These are phyloP conservation scores for Sycon ciliatum DNA, from an alignment of 37 sponge, comb jelly and placozoan species.

Conservation along the genomic window DNA sequence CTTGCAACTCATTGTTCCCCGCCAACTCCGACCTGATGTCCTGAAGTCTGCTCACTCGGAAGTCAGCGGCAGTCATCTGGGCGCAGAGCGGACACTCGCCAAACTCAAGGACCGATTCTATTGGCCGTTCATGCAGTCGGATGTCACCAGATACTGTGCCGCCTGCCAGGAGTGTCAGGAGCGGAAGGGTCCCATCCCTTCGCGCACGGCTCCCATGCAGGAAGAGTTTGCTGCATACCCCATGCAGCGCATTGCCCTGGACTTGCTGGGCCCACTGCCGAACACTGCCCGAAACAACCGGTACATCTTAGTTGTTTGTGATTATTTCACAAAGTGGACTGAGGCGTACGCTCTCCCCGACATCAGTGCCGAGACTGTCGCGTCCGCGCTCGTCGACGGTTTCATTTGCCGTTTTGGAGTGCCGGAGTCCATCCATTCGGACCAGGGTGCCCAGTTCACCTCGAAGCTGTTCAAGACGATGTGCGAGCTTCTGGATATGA, in stretches of 20 bases:
- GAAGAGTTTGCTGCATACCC: constrained; percentile 12
- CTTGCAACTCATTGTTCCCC: constrained; percentile 19
- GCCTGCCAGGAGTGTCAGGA: constrained; percentile 15
- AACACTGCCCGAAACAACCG: background rate
- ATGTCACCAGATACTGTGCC: constrained; percentile 1
- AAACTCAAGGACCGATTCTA: constrained; percentile 14
- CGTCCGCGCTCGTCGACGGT: constrained; percentile 8
- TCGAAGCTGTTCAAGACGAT: too few relatives aligned
- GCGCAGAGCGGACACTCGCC: constrained; percentile 14
- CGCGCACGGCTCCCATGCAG: background rate
- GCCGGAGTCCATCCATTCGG: constrained; percentile 25
- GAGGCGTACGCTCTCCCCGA: constrained; percentile 18
- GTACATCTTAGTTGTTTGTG: constrained; percentile 19
- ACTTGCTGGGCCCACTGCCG: constrained; percentile 20
- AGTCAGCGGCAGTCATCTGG: constrained; percentile 20
- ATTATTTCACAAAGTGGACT: constrained; percentile 20
- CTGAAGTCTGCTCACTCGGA: constrained; percentile 18
- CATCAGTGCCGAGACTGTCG: constrained; percentile 2
- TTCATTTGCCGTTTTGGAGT: constrained; percentile 14
- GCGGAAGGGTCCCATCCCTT: constrained; percentile 17
- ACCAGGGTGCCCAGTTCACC: constrained; percentile 25
- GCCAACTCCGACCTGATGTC: background rate
- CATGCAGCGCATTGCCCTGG: constrained; percentile 13
- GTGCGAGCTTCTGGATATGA: too few relatives aligned
- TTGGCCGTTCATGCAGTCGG: constrained; percentile 18